Base-by-base conservation (phyloP, 1,140 invertebrate species). In the Achroia grisella region DNA sequence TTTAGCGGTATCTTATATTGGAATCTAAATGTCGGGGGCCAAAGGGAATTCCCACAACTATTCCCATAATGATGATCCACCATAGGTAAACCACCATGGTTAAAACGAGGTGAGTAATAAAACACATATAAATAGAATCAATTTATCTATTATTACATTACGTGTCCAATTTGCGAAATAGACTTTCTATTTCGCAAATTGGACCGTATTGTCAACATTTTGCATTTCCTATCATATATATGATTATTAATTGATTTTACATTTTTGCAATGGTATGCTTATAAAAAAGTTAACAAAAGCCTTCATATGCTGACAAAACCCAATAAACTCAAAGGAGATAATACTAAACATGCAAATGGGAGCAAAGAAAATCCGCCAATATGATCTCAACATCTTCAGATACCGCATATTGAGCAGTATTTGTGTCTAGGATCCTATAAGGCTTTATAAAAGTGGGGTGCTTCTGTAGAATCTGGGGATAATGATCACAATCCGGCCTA, bases 401-500 rank as follows among this genome's bases (percentile, higher is more conserved):
- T 43, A 31, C 34, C 44, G 51, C 54, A 62, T 63, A 59, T 63
- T 60, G 62, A 61, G 50, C 49, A 55, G 48, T 52, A 47, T 63
- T 54, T 59, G 56, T 56, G 54, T 58, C 54, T 60, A 52, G 52
- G 53, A 56, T 49, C 57, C 57, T 59, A 56, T 52, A 44, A 41
- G 56, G 61, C 56, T 67, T 62, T 60, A 53, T 57, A 58, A 52
- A 64, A 58, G 56, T 58, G 53, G 56, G 67, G 60, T 50, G 44
- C 47, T 56, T 52, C 53, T 57, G 52, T 56, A 44, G 62, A 56
- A 62, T 65, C 59, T 56, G 56, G 45, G 61, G 64, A 67, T 71
- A 71, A 71, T 67, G 63, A 71, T 67, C 56, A 53, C 55, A 67
- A 67, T 71, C 59, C 67, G 51, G 56, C 50, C 58, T 35, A 48